phyloP scores from a whole-genome alignment of 1,140 invertebrate genomes.

The Temnothorax curvispinosus region DNA sequence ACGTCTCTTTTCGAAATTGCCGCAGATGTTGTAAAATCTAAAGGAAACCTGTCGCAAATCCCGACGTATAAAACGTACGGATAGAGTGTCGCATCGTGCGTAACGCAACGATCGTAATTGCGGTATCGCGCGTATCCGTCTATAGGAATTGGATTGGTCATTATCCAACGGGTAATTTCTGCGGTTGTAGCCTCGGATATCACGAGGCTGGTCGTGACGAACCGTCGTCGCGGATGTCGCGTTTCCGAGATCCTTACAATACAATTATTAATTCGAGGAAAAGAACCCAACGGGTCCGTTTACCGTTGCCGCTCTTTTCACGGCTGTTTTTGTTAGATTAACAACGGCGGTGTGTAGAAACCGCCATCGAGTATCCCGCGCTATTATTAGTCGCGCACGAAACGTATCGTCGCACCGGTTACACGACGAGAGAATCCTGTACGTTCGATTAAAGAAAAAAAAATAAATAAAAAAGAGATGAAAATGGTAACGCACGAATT shows the following conservation, averaged over 20 bases:
- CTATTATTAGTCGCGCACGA: slow-evolving; percentile 49
- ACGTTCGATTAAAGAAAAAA: not conserved
- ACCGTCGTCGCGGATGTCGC: slow-evolving; percentile 23
- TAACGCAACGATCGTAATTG: slow-evolving; percentile 30
- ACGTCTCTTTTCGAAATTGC: not conserved
- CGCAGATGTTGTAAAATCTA: not conserved
- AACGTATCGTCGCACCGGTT: not conserved
- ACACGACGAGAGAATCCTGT: too few relatives aligned
- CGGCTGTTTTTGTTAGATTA: slow-evolving; percentile 53
- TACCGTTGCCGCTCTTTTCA: slow-evolving; percentile 60
- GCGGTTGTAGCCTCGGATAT: slow-evolving; percentile 31
- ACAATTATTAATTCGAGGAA: slow-evolving; percentile 58
- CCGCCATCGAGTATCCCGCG: slow-evolving; percentile 8
- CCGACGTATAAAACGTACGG: too few relatives aligned
- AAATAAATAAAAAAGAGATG: not conserved
- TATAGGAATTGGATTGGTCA: slow-evolving; percentile 13
- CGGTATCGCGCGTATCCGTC: not conserved
- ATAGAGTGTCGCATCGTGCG: not conserved
- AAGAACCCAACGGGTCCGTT: slow-evolving; percentile 46
- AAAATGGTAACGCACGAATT: not conserved
- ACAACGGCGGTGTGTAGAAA: slow-evolving; percentile 33
- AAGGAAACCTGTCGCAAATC: not conserved
- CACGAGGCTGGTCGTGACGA: slow-evolving; percentile 5
- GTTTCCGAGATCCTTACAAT: slow-evolving; percentile 54
- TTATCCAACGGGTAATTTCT: slow-evolving; percentile 21